Percentiles rank a stretch among this genome's conserved stretches.
phyloP scores from a whole-genome alignment of 2,113 vertebrate genomes.

The Trematocara stigmaticum region DNA sequence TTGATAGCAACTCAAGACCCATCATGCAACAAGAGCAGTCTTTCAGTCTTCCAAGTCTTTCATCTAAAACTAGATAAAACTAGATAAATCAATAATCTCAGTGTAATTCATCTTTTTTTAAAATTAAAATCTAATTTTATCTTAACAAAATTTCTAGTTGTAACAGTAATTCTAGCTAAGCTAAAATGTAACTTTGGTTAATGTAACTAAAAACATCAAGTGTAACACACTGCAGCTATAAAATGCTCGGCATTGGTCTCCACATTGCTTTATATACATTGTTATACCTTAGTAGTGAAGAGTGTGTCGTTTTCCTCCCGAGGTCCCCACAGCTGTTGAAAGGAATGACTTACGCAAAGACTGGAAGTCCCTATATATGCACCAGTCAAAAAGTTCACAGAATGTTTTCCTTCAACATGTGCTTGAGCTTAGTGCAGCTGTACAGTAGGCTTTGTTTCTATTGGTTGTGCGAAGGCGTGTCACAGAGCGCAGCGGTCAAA shows the following conservation, averaged over 20 bases:
- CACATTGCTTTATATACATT: not conserved
- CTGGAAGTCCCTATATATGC: not conserved
- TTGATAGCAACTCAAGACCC: not conserved
- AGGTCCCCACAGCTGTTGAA: not conserved
- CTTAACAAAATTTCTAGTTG: not conserved
- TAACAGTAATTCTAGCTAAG: not conserved
- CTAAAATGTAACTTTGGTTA: not conserved
- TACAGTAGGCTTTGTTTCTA: not conserved
- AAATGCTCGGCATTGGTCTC: not conserved
- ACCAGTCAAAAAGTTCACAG: not conserved
- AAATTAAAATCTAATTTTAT: not conserved
- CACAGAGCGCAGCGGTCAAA: accelerated
- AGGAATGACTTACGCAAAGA: not conserved
- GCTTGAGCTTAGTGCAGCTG: not conserved
- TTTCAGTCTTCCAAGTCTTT: not conserved
- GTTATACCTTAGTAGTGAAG: not conserved
- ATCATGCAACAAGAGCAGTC: not conserved
- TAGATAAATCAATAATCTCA: not conserved
- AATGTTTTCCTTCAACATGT: not conserved
- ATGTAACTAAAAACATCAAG: not conserved
- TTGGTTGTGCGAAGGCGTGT: not conserved
- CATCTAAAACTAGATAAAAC: not conserved
- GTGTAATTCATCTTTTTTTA: not conserved
- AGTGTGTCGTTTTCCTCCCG: not conserved
- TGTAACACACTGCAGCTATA: not conserved